These are phyloP conservation scores for Kryptolebias ocellatus DNA, from an alignment of 2,797 vertebrate genomes.

Conservation along the genomic window DNA sequence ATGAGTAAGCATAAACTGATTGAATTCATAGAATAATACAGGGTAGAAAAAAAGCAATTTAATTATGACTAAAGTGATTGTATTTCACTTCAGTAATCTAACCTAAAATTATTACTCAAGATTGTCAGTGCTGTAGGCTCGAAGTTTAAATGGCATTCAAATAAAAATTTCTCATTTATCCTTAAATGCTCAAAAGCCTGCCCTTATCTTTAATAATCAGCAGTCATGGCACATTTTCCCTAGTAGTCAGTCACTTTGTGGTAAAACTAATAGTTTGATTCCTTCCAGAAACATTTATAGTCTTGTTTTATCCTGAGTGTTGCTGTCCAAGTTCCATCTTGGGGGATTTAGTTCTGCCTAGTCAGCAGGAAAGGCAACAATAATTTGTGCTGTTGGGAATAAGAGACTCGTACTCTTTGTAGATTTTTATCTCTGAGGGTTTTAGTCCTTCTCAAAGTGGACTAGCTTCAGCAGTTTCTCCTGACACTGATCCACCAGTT, in stretches of 20 bases:
- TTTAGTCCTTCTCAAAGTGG: slow-evolving; percentile 43
- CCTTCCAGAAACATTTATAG: slow-evolving; percentile 4
- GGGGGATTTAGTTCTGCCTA: slow-evolving; percentile 38
- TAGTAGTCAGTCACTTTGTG: not conserved
- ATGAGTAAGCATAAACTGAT: no score
- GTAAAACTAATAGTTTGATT: slow-evolving; percentile 21
- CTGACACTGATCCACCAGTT: slow-evolving; percentile 46
- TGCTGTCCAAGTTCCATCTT: slow-evolving; percentile 31
- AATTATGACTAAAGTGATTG: no score
- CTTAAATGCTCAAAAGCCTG: slow-evolving; percentile 23
- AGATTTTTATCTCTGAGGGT: slow-evolving; percentile 39
- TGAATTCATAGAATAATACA: no score
- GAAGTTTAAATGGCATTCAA: no score
- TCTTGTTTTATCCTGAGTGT: slow-evolving; percentile 1
- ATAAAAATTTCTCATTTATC: no score
- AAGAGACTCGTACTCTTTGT: slow-evolving; percentile 1
- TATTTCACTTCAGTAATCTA: no score
- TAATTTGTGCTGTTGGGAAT: slow-evolving; percentile 41
- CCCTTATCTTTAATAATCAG: slow-evolving; percentile 34
- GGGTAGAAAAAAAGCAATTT: no score
- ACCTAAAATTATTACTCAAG: no score
- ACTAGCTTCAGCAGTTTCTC: slow-evolving; percentile 37
- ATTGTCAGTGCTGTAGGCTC: no score
- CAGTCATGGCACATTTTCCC: slow-evolving; percentile 24
- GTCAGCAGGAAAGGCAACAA: slow-evolving; percentile 46